Evolutionary conservation across 2,888 invertebrate genomes (phyloP), one percentile per base, ranked within the genome.

Genomic region (Dicyrtomina minuta): DNA sequence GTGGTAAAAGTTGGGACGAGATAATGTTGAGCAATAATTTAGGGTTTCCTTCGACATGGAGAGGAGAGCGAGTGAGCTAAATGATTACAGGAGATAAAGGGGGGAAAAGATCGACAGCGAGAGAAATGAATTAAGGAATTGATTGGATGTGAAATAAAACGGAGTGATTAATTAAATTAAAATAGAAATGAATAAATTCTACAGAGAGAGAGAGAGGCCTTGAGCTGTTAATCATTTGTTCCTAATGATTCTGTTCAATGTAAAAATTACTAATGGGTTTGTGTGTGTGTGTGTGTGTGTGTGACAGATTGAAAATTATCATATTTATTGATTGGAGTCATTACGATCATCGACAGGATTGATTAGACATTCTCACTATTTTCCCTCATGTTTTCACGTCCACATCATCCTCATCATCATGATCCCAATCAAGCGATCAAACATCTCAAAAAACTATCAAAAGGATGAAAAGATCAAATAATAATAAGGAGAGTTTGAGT

Each of bases 311-410:
- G 27, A 53, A 65, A 65, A 65, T 65, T 65, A 65, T 53, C 51
- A 65, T 53, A 65, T 65, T 65, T 65, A 65, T 65, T 65, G 64
- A 65, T 65, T 65, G 24, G 33, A 53, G 53, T 51, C 64, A 65
- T 53, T 56, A 56, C 53, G 27, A 65, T 55, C 27, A 65, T 65
- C 10, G 26, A 24, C 41, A 44, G 43, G 58, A 41, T 58, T 17
- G 58, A 17, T 33, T 33, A 33, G 33, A 33, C 33, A 33, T 33
- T 33, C 33, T 46, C 46, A 46, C 46, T 46, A 20, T 46, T 20
- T 41, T 3, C 46, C 15, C 56, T 12, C 39, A 20, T 58, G n/a
- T 24, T 33, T 41, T 20, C 33, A 33, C 27, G 39, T 33, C 15
- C 41, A 20, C 24, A 27, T 26, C 24, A 22, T 55, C n/a, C 49